Conservation (phyloP, 2,797 vertebrate genomes). For the Notolepis coatsorum region DNA sequence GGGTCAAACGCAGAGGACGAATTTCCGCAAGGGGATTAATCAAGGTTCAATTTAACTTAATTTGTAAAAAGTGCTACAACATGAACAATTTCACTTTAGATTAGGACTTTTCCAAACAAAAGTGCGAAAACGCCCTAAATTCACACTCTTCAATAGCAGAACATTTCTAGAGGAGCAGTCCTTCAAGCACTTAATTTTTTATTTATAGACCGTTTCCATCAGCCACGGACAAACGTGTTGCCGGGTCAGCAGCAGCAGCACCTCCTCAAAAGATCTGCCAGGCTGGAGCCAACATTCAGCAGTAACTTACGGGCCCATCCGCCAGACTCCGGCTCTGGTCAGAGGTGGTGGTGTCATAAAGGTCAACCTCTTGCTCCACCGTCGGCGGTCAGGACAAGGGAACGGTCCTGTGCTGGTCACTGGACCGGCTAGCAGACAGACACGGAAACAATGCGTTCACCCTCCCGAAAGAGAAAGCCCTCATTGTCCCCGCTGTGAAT, state of each 20-base stretch:
- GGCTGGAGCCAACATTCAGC: not conserved
- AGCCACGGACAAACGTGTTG: conserved; percentile 2
- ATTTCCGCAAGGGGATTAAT: no score
- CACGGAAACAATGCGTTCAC: conserved; percentile 65
- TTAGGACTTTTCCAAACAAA: not conserved
- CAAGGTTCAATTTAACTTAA: no score
- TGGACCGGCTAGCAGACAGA: conserved; percentile 69
- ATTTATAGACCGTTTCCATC: conserved; percentile 6
- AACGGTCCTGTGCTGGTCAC: conserved; percentile 60
- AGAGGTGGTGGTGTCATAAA: not conserved
- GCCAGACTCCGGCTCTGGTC: not conserved
- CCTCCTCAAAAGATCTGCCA: not conserved
- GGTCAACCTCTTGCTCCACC: not conserved
- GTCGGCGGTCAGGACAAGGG: conserved; percentile 14
- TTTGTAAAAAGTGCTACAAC: no score
- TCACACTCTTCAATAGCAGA: not conserved
- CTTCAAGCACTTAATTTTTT: not conserved
- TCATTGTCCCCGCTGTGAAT: conserved; percentile 85
- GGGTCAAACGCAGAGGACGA: no score
- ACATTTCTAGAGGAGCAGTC: not conserved
- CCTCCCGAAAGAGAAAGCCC: conserved; percentile 67
- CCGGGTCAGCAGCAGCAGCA: conserved; percentile 4
- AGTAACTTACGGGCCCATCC: not conserved
- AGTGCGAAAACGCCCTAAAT: not conserved
- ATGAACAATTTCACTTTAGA: no score